Evolutionary conservation across 2,113 vertebrate genomes (phyloP), one percentile per base, ranked within the genome.

Genomic region (Oplegnathus fasciatus): DNA sequence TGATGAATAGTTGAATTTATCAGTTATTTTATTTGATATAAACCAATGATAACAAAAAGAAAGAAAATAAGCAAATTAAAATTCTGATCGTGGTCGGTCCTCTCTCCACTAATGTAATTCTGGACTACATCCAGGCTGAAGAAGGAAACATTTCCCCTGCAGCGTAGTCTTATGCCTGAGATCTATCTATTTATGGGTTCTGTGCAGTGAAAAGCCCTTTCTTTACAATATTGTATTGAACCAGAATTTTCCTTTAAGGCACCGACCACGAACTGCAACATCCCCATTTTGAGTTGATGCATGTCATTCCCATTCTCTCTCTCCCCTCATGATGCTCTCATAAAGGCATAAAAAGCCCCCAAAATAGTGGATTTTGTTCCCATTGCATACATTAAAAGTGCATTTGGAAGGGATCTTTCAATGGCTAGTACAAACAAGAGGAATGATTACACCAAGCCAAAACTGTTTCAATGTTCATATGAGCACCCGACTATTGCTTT

Each of bases 71-170:
- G 57, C 24, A 26, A 28, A 78, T 80, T 68, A 30, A 62, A 62
- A 82, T 88, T 88, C 85, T 44, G 26, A 62, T 58, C 0, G 2
- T 32, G 24, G 28, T 28, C 6, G 7, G 2, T 78, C 66, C 68
- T 42, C 30, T 52, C 13, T 57, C 4, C 32, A 22, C 57, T 82
- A 77, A 83, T 84, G 66, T 32, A 11, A 65, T 54, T 82, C 69
- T 89, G 82, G 81, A 70, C 26, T 22, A 9, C 18, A 61, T 80
- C 85, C 89, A 83, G 65, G 6, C n/a, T 52, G 40, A 75, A 82
- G 68, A 70, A 44, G 40, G 75, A 85, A 61, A 64, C 65, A 18
- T 37, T 77, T 69, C 20, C 9, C 58, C 61, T 64, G 58, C 55
- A 82, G 65, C 28, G 0, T 32, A 66, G 42, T 57, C 13, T 22